Conservation (phyloP, 2,113 vertebrate species). For the Antechinus flavipes region DNA sequence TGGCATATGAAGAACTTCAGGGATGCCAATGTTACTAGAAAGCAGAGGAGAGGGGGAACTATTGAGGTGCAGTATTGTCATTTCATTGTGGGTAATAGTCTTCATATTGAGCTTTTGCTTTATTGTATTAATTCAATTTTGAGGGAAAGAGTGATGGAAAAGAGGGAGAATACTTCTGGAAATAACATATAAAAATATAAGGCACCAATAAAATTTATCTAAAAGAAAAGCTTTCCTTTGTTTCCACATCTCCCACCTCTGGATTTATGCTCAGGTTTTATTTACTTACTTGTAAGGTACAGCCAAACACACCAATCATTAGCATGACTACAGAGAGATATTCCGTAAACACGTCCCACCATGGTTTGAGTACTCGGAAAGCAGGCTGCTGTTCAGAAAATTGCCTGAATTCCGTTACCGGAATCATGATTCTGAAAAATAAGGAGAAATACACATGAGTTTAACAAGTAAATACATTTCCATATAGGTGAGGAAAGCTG, state of each 20-base stretch:
- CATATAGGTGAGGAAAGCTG: not conserved
- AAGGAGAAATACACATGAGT: conserved; percentile 35
- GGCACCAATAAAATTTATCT: not conserved
- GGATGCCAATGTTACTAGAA: not conserved
- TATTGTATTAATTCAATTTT: not conserved
- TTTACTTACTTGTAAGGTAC: conserved; percentile 94
- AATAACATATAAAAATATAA: not conserved
- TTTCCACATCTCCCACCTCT: not conserved
- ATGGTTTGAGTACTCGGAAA: conserved; percentile 98
- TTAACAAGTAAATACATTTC: not conserved
- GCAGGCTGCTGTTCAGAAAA: conserved; percentile 98
- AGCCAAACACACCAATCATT: conserved; percentile 98
- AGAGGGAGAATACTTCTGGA: not conserved
- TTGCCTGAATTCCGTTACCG: conserved; percentile 97
- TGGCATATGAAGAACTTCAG: not conserved
- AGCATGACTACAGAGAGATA: conserved; percentile 98
- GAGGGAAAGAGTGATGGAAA: not conserved
- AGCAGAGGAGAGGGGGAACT: not conserved
- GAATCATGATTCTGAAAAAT: conserved; percentile 94
- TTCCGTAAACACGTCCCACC: conserved; percentile 99
- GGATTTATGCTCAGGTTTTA: accelerated
- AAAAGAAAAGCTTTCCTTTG: not conserved
- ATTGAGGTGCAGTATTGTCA: not conserved
- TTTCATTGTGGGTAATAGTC: not conserved
- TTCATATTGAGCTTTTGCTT: not conserved